phyloP scores from a whole-genome alignment of 2,113 vertebrate genomes.

The cattle (Bos taurus) region DNA sequence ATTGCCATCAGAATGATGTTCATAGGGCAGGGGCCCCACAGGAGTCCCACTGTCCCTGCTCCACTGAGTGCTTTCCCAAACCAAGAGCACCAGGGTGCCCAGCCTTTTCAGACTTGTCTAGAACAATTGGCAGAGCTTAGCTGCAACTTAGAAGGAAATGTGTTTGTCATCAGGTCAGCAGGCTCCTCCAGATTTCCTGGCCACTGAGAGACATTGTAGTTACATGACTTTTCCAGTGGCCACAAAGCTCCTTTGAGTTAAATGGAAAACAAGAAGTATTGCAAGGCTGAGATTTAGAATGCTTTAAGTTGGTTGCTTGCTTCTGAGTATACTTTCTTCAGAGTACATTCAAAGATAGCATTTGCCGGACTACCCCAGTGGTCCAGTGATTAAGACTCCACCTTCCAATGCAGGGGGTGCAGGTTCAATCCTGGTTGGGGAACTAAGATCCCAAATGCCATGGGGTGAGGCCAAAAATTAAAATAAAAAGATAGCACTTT shows the following conservation, averaged over 20 bases:
- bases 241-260: neutral
- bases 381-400: neutral
- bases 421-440: neutral
- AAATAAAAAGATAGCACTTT: neutral
- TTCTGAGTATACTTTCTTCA: neutral
- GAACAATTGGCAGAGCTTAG: neutral
- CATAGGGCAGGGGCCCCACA: neutral
- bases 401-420: neutral
- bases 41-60: neutral
- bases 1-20: neutral
- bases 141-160: neutral
- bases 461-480: neutral
- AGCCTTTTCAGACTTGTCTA: neutral
- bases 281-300: neutral
- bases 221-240: neutral
- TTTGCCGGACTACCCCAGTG: neutral
- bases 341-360: neutral
- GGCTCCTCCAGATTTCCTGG: neutral
- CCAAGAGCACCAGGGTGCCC: neutral
- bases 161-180: neutral
- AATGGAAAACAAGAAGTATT: neutral
- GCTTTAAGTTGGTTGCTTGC: neutral
- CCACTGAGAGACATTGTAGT: neutral
- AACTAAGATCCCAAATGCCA: neutral
- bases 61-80: neutral